Evolutionary conservation across 2,888 invertebrate genomes (phyloP).

Genomic region (Ectemnius cavifrons): DNA sequence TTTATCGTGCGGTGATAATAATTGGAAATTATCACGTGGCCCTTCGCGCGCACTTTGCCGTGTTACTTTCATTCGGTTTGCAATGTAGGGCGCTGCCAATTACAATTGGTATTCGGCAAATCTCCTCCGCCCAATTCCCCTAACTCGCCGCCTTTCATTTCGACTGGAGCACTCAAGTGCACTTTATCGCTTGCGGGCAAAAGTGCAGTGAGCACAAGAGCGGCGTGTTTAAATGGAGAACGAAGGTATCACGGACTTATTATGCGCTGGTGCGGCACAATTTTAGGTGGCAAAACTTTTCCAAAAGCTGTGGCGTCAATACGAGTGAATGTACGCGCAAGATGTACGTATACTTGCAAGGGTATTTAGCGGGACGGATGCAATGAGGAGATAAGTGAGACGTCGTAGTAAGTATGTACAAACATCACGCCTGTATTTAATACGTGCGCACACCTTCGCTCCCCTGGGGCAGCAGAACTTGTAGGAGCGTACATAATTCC

Average conservation of each 20-base stretch:
- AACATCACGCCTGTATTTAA: neutral
- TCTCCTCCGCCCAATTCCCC: too few relatives aligned
- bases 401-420: constrained; percentile 24
- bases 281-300: too few relatives aligned
- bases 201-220: too few relatives aligned
- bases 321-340: too few relatives aligned
- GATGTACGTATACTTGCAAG: neutral
- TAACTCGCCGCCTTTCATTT: too few relatives aligned
- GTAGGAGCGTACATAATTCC: neutral
- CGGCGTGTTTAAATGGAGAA: too few relatives aligned
- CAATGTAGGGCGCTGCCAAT: too few relatives aligned
- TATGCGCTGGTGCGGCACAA: too few relatives aligned
- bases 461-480: neutral
- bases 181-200: neutral
- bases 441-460: neutral
- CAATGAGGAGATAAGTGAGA: constrained; percentile 43
- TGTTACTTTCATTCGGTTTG: neutral
- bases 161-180: neutral
- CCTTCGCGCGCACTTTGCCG: neutral
- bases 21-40: neutral
- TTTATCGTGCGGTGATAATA: constrained; percentile 25
- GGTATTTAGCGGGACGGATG: constrained; percentile 5
- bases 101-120: too few relatives aligned
- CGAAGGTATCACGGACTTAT: too few relatives aligned
- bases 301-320: too few relatives aligned